A percentile compares a stretch with the other conserved stretches of the same genome.
Conservation (phyloP, 35 echinoderm and acorn worm species). For the Amphiura filiformis region DNA sequence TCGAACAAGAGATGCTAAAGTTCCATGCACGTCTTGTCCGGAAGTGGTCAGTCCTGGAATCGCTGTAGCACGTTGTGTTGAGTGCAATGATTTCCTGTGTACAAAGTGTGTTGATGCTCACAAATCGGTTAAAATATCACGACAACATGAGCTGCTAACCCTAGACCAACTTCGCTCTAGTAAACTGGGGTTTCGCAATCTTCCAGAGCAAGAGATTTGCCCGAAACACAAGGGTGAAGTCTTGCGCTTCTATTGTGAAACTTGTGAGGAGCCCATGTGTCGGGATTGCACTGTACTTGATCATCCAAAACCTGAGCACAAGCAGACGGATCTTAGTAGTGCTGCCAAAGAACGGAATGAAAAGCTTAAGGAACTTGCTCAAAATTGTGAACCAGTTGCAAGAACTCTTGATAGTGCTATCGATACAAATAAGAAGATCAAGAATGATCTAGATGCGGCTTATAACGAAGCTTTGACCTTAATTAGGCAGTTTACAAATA, state of each 20-base stretch:
- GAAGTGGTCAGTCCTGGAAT: neutral
- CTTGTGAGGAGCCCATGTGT: conserved; percentile 19
- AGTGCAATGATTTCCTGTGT: conserved; percentile 22
- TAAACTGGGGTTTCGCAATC: neutral
- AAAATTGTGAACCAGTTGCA: neutral
- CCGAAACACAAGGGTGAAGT: conserved; percentile 4
- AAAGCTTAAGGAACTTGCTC: neutral
- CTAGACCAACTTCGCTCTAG: neutral
- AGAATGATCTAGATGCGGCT: neutral
- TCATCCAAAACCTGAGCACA: conserved; percentile 5
- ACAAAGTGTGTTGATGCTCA: neutral
- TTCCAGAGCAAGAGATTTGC: neutral
- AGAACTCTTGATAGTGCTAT: neutral
- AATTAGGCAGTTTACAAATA: neutral
- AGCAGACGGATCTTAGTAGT: neutral
- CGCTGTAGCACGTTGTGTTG: neutral
- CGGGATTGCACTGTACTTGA: neutral
- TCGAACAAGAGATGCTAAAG: neutral
- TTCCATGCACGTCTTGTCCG: neutral
- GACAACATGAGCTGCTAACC: neutral
- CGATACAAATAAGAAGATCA: neutral
- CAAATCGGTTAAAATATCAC: neutral
- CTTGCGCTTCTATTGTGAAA: conserved; percentile 23
- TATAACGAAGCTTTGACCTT: neutral
- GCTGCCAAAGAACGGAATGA: neutral